Evolutionary conservation across 1,140 invertebrate genomes (phyloP), one percentile per base, ranked within the genome.

Genomic region (Vanessa tameamea): DNA sequence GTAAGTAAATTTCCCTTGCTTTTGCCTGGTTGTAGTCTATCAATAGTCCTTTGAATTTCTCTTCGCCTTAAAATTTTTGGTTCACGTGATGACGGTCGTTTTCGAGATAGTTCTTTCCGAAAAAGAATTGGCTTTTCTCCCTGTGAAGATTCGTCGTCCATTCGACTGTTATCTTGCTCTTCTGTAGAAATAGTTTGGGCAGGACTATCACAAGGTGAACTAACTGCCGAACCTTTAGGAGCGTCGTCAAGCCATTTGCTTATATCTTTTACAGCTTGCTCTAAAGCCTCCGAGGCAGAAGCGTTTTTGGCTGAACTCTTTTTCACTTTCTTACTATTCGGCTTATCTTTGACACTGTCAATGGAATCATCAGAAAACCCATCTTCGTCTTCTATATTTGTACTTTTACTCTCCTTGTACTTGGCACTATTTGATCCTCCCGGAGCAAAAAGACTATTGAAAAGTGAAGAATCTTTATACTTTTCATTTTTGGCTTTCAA

Each of bases 241-340:
- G 96, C 95, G 78, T 97, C 96, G 84, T 97, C 96, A 57, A 98
- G 89, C 96, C 96, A 97, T 83, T 97, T 97, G 82, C 96, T 97
- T 26, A 98, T 97, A 85, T 97, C 97, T 94, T 97, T 97, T 6
- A 97, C 92, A 23, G 96, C 97, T 93, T 97, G 96, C 87, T 97
- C 96, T 4, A 98, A 90, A 1, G 96, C 97, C 75, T 97, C 96
- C 70, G 97, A 95, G 11, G 95, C 95, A 9, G 95, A 94, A 76
- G 93, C 93, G 81, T 94, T 95, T 80, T 93, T 94, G 13, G 91
- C 89, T 2, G 85, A 80, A 79, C 82, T 90, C 66, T 88, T 89
- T 69, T 90, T 91, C 5, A 75, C 67, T 75, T 82, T 89, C 69
- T 88, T 85, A 75, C 73, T 47, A 76, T 77, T 73, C 84, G 79